These are phyloP conservation scores for Aphyosemion australe DNA, from an alignment of 2,113 vertebrate genomes.

Conservation along the genomic window DNA sequence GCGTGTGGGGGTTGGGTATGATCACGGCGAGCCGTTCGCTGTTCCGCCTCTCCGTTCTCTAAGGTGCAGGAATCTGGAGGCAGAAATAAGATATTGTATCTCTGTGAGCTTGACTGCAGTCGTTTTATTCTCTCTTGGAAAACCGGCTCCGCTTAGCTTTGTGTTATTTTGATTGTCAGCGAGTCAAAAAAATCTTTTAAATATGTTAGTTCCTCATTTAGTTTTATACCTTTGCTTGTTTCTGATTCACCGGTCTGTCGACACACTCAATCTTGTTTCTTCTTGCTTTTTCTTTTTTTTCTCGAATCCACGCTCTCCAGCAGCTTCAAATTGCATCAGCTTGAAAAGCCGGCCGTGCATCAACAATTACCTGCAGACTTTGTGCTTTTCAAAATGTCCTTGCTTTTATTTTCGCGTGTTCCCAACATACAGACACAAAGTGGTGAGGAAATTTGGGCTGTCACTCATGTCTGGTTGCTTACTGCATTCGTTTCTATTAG, in stretches of 20 bases:
- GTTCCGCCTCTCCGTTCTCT: too few relatives aligned
- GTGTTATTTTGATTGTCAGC: background rate
- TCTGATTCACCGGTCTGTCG: constrained; percentile 22
- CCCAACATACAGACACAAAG: background rate
- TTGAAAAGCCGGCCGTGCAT: constrained; percentile 23
- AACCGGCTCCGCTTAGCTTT: background rate
- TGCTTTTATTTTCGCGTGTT: constrained; percentile 40
- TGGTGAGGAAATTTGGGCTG: background rate
- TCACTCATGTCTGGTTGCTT: constrained; percentile 6
- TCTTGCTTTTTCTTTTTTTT: background rate
- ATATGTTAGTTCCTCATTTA: background rate
- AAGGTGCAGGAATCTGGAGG: too few relatives aligned
- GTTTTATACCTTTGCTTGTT: background rate
- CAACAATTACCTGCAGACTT: constrained; percentile 19
- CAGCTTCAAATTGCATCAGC: constrained; percentile 36
- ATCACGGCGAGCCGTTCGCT: too few relatives aligned
- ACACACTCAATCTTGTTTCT: background rate
- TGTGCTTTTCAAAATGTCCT: constrained; percentile 34
- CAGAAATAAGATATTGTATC: background rate
- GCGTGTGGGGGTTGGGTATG: background rate
- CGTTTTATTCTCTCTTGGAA: background rate
- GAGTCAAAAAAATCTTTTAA: background rate
- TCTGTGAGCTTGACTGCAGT: background rate
- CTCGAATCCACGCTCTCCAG: constrained; percentile 4
- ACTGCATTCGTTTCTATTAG: background rate